Percentiles rank a stretch among this genome's conserved stretches.
Conservation (phyloP, 2,113 vertebrate genomes). For the Actinemys pallida region DNA sequence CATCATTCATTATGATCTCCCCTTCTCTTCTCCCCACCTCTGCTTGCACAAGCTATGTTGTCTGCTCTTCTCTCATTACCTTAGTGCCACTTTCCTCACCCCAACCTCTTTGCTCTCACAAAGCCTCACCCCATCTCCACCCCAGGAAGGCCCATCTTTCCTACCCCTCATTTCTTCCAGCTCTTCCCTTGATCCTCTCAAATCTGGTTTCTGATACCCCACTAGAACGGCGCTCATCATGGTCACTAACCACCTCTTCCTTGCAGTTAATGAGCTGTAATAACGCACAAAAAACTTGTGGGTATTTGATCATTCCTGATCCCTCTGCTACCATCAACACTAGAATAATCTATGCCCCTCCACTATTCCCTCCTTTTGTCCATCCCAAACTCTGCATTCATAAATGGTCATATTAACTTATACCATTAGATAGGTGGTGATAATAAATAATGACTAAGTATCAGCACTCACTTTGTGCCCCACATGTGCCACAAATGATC, state of each 20-base stretch:
- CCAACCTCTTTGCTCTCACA: background rate
- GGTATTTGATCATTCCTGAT: background rate
- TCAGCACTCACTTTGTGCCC: rapidly evolving
- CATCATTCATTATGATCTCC: background rate
- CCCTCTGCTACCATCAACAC: background rate
- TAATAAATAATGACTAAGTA: background rate
- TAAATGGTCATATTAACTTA: background rate
- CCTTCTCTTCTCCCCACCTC: background rate
- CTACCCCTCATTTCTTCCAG: background rate
- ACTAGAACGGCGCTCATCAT: background rate
- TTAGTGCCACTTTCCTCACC: background rate
- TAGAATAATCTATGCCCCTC: background rate
- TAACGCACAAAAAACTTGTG: background rate
- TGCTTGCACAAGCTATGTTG: background rate
- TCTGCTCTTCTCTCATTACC: background rate
- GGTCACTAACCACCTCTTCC: background rate
- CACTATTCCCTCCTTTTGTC: background rate
- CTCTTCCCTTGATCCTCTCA: background rate
- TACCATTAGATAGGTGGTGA: background rate
- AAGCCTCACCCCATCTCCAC: background rate
- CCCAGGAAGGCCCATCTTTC: background rate
- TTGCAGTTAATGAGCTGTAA: background rate
- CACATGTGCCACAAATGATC: background rate
- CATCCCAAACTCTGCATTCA: background rate
- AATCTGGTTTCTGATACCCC: background rate